Evolutionary conservation across 2,888 invertebrate genomes (phyloP).

Genomic region (Dynastes grantii): DNA sequence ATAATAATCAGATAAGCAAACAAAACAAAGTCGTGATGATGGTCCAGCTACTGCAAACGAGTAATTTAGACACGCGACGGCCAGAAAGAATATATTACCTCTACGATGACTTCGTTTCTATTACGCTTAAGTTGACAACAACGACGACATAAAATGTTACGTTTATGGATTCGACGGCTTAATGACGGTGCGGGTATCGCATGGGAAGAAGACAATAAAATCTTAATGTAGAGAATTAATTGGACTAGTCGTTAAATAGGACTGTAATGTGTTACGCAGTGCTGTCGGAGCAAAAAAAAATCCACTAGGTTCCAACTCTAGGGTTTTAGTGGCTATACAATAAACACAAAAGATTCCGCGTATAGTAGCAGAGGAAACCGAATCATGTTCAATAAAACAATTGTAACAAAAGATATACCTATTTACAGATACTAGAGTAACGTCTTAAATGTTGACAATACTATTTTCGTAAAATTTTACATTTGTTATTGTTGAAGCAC

Average conservation of each 20-base stretch:
- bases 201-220: conserved; percentile 34
- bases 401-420: too few relatives aligned
- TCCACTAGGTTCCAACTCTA: neutral
- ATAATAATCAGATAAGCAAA: conserved; percentile 9
- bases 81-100: conserved; percentile 31
- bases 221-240: conserved; percentile 39
- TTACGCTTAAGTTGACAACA: conserved; percentile 43
- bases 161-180: conserved; percentile 41
- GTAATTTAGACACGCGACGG: conserved; percentile 21
- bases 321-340: neutral
- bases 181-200: conserved; percentile 20
- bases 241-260: conserved; percentile 31
- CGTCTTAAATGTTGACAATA: too few relatives aligned
- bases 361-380: too few relatives aligned
- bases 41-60: conserved; percentile 11
- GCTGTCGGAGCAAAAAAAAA: conserved; percentile 25
- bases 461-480: too few relatives aligned
- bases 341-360: neutral
- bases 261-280: conserved; percentile 29
- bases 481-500: too few relatives aligned
- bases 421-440: too few relatives aligned
- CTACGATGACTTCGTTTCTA: conserved; percentile 29
- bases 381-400: too few relatives aligned
- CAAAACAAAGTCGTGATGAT: neutral
- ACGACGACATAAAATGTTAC: conserved; percentile 41